Evolutionary conservation across 2,113 vertebrate species (phyloP).

Genomic region (Takifugu flavidus): DNA sequence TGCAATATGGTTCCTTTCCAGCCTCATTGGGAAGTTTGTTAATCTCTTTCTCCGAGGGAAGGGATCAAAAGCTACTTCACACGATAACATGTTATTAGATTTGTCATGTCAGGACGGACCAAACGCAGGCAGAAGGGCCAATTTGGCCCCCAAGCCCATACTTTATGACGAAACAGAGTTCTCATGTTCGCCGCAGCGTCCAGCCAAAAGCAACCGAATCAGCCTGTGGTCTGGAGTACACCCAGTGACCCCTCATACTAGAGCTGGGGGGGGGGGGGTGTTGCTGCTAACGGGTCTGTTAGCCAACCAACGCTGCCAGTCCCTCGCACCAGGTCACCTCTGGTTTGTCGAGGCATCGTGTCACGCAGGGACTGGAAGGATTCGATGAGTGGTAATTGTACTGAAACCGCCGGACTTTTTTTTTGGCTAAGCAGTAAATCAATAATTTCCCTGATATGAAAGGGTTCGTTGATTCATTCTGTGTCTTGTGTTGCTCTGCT

Average conservation of each 20-base stretch:
- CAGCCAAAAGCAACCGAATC: conserved; percentile 46
- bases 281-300: conserved; percentile 13
- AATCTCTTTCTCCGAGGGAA: conserved; percentile 30
- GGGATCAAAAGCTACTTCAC: conserved; percentile 46
- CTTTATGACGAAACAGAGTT: conserved; percentile 42
- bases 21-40: conserved; percentile 29
- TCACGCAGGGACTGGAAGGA: too few species aligned
- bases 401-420: too few species aligned
- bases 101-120: conserved; percentile 35
- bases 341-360: not conserved
- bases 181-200: conserved; percentile 32
- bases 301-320: conserved; percentile 1
- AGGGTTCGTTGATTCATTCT: too few species aligned
- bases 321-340: conserved; percentile 2
- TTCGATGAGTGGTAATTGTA: too few species aligned
- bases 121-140: conserved; percentile 24
- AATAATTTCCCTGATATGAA: too few species aligned
- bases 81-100: conserved; percentile 50
- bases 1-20: conserved; percentile 20
- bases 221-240: conserved; percentile 41
- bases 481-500: too few species aligned
- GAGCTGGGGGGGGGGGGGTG: conserved; percentile 27
- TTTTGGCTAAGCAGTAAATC: too few species aligned
- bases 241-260: conserved; percentile 42
- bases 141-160: conserved; percentile 44